Evolutionary conservation across 2,113 vertebrate genomes (phyloP), one percentile per base, ranked within the genome.

Genomic region (Thinocorus orbignyianus): DNA sequence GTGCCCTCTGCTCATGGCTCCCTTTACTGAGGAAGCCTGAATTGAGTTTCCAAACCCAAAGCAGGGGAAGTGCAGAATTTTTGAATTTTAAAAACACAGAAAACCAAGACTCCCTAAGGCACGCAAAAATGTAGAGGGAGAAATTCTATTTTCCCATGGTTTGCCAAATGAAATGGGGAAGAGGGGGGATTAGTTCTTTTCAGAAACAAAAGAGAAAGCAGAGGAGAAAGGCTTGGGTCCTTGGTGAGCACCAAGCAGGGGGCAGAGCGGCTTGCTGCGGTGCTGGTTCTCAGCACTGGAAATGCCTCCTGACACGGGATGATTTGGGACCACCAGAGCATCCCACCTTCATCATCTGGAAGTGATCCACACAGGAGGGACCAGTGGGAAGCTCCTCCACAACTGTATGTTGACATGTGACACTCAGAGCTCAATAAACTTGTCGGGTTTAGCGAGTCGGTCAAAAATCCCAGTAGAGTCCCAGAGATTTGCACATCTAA

Each of bases 11-110:
- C 69, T 92, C 79, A 57, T 62, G 48, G 69, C 51, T 93, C 80
- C 86, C 93, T 94, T 95, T 70, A 86, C 86, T 83, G 44, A 88
- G 76, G 90, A 96, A 95, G 81, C 71, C 82, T 95, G 86, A 96
- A 96, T 88, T 77, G 60, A 86, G 46, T 90, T 95, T 94, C 68
- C 66, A 96, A 97, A 95, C 46, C 71, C 68, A 94, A 90, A 88
- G 68, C 57, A 92, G 35, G 42, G 74, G 68, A 96, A 97, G 80
- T 81, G 88, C 31, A 86, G 92, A 90, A 93, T 83, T 88, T 96
- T 83, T 94, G 76, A 90, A 93, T 96, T 95, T 96, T 78, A 88
- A 90, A 88, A 91, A 42, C 60, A 92, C 46, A 94, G 96, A 94
- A 96, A 94, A 33, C 1, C 33, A 83, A 93, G 42, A 68, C 55